Percentiles rank a stretch among this genome's conserved stretches.
Evolutionary conservation across 2,797 vertebrate genomes (phyloP).

Genomic region (Apogon hyalosoma): DNA sequence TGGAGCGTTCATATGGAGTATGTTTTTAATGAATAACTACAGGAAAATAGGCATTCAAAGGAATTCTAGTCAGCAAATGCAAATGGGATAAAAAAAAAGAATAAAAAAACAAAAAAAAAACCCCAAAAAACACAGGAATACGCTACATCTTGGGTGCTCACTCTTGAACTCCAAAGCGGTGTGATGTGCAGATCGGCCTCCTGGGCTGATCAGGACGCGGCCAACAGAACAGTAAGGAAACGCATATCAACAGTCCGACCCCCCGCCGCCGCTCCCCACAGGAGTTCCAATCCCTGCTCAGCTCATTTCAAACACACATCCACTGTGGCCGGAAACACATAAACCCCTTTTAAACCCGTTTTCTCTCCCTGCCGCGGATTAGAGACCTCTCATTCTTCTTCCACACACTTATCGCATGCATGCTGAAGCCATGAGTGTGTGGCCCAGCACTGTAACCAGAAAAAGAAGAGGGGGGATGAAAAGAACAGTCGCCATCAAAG

Average conservation of each 20-base stretch:
- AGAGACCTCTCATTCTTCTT: conserved; percentile 46
- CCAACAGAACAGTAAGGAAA: conserved; percentile 34
- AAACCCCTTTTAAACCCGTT: conserved; percentile 50
- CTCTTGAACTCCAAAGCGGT: background rate
- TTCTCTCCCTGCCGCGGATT: conserved; percentile 42
- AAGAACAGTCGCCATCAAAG: conserved; percentile 48
- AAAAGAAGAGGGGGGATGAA: background rate
- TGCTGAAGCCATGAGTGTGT: conserved; percentile 40
- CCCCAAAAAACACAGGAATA: background rate
- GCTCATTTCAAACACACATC: conserved; percentile 44
- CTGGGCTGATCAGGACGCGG: conserved; percentile 22
- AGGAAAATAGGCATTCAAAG: background rate
- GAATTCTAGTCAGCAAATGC: background rate
- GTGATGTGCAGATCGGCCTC: conserved; percentile 34
- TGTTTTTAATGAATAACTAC: too few species aligned
- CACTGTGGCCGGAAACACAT: conserved; percentile 49
- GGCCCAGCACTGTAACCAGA: conserved; percentile 1
- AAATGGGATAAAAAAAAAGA: background rate
- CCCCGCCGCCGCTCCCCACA: conserved; percentile 30
- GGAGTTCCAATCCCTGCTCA: conserved; percentile 37
- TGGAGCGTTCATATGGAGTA: too few species aligned
- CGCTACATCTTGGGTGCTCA: conserved; percentile 7
- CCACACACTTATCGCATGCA: conserved; percentile 37
- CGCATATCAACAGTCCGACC: conserved; percentile 38
- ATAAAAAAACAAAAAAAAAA: background rate